These are phyloP conservation scores for Herpailurus yagouaroundi DNA, from an alignment of 2,113 vertebrate species.

Conservation along the genomic window DNA sequence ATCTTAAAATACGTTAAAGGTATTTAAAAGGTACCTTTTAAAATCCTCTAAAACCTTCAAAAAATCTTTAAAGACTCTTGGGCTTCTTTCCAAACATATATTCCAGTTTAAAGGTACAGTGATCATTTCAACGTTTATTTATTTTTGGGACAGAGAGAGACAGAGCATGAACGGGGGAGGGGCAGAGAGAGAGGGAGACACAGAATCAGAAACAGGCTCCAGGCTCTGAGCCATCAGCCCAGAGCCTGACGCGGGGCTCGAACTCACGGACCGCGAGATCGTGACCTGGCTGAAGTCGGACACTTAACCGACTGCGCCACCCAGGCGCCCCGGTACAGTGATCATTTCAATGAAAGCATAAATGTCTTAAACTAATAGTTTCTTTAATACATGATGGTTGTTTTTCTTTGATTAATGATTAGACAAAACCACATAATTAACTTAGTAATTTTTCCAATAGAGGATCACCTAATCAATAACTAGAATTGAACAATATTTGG, in stretches of 20 bases:
- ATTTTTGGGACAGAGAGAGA: too few species aligned
- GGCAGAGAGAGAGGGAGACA: too few species aligned
- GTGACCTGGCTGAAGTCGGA: too few species aligned
- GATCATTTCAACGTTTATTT: not conserved
- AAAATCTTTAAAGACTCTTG: not conserved
- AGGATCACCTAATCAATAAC: not conserved
- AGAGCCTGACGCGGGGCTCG: too few species aligned
- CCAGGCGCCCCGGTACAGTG: too few species aligned
- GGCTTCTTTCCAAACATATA: not conserved
- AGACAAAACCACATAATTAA: constrained; percentile 3
- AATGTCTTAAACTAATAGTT: not conserved
- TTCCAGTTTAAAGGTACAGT: constrained; percentile 31
- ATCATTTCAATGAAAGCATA: not conserved
- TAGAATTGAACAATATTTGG: not conserved
- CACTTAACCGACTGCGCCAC: too few species aligned
- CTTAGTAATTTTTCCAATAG: not conserved
- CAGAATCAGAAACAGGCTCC: too few species aligned
- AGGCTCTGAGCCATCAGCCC: too few species aligned
- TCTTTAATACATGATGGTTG: not conserved
- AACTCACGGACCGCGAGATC: too few species aligned
- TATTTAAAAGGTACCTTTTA: not conserved
- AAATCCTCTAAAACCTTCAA: not conserved
- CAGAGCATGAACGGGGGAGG: too few species aligned
- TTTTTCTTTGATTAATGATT: not conserved
- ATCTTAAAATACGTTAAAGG: not conserved